phyloP scores from a whole-genome alignment of 1,140 invertebrate species.

The Meloidogyne hapla region DNA sequence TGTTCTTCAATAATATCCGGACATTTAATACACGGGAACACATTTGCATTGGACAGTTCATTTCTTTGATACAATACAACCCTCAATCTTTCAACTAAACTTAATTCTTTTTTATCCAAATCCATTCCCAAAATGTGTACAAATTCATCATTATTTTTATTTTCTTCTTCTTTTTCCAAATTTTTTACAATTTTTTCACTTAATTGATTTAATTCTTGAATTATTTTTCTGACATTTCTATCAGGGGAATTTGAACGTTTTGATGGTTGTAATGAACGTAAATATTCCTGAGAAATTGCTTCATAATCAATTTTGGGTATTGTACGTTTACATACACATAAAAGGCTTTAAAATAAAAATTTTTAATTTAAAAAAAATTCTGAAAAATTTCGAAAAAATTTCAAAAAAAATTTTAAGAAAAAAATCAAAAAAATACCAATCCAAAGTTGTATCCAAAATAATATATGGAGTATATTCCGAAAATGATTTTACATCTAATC shows the following conservation, averaged over 20 bases:
- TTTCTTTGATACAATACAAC: constrained; percentile 70
- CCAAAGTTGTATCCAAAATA: constrained; percentile 35
- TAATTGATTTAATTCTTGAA: constrained; percentile 65
- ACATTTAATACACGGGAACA: constrained; percentile 39
- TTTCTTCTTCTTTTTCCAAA: background rate
- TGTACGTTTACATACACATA: constrained; percentile 45
- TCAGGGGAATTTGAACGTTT: constrained; percentile 66
- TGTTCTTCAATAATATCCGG: constrained; percentile 43
- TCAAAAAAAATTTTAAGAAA: no score
- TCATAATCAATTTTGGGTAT: constrained; percentile 39
- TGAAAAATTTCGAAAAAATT: background rate
- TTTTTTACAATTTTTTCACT: constrained; percentile 24
- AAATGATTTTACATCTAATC: background rate
- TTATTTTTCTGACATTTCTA: constrained; percentile 71
- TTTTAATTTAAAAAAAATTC: background rate
- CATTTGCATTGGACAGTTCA: constrained; percentile 66
- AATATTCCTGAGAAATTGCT: constrained; percentile 40
- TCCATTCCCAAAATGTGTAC: constrained; percentile 68
- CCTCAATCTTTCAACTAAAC: constrained; percentile 71
- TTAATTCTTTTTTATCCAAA: constrained; percentile 67
- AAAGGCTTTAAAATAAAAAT: background rate
- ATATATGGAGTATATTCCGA: constrained; percentile 10
- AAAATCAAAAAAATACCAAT: background rate
- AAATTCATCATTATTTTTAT: constrained; percentile 4
- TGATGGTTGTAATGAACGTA: constrained; percentile 6